phyloP scores from a whole-genome alignment of 2,113 vertebrate genomes.

The Poeciliopsis turrubarensis region DNA sequence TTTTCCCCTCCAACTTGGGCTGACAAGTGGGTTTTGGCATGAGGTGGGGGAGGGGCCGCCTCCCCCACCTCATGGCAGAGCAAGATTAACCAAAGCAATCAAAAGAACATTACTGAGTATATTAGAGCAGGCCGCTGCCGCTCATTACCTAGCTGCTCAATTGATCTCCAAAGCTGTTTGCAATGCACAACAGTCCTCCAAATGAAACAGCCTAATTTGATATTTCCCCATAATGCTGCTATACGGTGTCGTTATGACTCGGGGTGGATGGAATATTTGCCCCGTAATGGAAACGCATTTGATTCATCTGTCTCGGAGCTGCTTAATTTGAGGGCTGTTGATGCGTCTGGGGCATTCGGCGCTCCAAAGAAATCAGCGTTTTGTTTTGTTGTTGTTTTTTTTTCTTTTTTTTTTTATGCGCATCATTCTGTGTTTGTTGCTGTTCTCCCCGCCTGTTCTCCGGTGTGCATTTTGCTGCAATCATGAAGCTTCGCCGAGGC shows the following conservation, averaged over 20 bases:
- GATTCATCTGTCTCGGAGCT: constrained; percentile 71
- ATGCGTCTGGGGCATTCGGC: constrained; percentile 35
- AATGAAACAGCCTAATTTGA: constrained; percentile 82
- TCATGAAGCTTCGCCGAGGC: constrained; percentile 37
- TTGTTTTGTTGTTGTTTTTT: not conserved
- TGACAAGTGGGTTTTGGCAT: constrained; percentile 22
- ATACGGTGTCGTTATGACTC: constrained; percentile 72
- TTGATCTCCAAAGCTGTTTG: constrained; percentile 75
- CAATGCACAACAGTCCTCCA: constrained; percentile 75
- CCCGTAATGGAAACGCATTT: constrained; percentile 77
- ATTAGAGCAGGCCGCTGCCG: constrained; percentile 74
- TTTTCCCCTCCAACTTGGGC: constrained; percentile 42
- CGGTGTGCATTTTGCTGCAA: constrained; percentile 38
- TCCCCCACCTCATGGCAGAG: constrained; percentile 40
- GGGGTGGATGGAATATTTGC: constrained; percentile 67
- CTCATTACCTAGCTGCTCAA: constrained; percentile 76
- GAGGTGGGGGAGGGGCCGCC: not conserved
- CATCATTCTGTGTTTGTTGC: constrained; percentile 17
- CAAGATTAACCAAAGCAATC: constrained; percentile 82
- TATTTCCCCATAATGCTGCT: constrained; percentile 78
- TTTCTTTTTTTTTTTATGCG: not conserved
- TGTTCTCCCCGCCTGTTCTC: constrained; percentile 13
- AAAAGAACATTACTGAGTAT: constrained; percentile 81
- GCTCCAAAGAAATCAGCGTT: constrained; percentile 46
- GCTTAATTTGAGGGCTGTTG: constrained; percentile 62